A percentile compares a stretch with the other conserved stretches of the same genome.
These are phyloP conservation scores for Cantharis rustica DNA, from an alignment of 2,888 invertebrate genomes.

Conservation along the genomic window DNA sequence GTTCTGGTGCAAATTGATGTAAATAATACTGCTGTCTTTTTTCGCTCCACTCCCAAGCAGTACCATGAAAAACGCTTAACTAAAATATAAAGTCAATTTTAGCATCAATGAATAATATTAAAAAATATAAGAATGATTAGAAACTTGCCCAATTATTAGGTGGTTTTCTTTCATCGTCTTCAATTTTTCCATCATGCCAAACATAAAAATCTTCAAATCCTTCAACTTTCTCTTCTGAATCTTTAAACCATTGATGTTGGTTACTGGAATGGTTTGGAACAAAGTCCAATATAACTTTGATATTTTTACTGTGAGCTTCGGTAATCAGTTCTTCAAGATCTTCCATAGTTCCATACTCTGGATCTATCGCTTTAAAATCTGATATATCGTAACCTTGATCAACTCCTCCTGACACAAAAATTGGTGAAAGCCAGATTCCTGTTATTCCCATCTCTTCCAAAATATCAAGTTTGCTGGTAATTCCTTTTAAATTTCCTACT, in stretches of 20 bases:
- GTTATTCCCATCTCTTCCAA: conserved; percentile 68
- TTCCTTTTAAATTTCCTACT: conserved; percentile 82
- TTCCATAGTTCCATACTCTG: conserved; percentile 72
- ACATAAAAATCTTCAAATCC: conserved; percentile 76
- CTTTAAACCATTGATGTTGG: conserved; percentile 79
- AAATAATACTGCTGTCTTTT: conserved; percentile 67
- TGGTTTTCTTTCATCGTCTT: conserved; percentile 58
- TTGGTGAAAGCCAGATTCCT: conserved; percentile 84
- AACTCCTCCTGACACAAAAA: conserved; percentile 80
- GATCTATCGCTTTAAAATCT: conserved; percentile 73
- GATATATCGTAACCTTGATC: conserved; percentile 90
- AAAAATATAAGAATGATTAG: background rate
- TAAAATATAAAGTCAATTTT: conserved; percentile 12
- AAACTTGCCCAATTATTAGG: conserved; percentile 78
- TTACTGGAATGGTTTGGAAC: conserved; percentile 72
- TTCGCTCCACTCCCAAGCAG: conserved; percentile 43
- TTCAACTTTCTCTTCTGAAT: conserved; percentile 65
- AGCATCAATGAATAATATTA: background rate
- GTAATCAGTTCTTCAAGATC: conserved; percentile 69
- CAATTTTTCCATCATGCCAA: conserved; percentile 67
- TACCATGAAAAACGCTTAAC: conserved; percentile 45
- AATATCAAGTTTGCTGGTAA: conserved; percentile 44
- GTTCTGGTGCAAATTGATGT: conserved; percentile 74
- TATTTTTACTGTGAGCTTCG: conserved; percentile 62
- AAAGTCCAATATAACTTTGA: conserved; percentile 58